A percentile compares a stretch with the other conserved stretches of the same genome.
phyloP scores from a whole-genome alignment of 2,888 invertebrate species.

The Phanerotoma sp. region DNA sequence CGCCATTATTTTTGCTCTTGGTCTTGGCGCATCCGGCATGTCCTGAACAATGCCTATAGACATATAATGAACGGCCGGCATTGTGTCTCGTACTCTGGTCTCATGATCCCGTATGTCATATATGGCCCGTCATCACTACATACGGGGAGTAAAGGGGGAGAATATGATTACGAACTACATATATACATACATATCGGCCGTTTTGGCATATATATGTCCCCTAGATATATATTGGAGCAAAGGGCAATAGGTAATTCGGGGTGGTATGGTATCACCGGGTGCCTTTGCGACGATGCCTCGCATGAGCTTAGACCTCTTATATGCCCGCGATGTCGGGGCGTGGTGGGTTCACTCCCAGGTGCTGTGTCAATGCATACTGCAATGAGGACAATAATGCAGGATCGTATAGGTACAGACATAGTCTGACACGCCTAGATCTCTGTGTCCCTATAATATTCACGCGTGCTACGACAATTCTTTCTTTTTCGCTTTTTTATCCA shows the following conservation, averaged over 20 bases:
- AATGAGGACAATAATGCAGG: slow-evolving; percentile 32
- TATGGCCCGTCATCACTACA: slow-evolving; percentile 17
- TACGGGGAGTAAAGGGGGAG: slow-evolving; percentile 13
- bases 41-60: slow-evolving; percentile 43
- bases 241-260: slow-evolving; percentile 28
- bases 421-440: slow-evolving; percentile 52
- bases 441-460: slow-evolving; percentile 49
- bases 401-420: slow-evolving; percentile 53
- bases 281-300: slow-evolving; percentile 22
- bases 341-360: slow-evolving; percentile 55
- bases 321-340: slow-evolving; percentile 46
- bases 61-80: slow-evolving; percentile 7
- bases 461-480: slow-evolving; percentile 3
- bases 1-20: slow-evolving; percentile 42
- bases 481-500: slow-evolving; percentile 2
- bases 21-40: slow-evolving; percentile 41
- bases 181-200: slow-evolving; percentile 3
- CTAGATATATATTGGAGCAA: slow-evolving; percentile 12
- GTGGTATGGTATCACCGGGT: slow-evolving; percentile 23
- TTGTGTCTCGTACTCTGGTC: slow-evolving; percentile 15
- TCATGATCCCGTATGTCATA: slow-evolving; percentile 25
- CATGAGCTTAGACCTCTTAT: slow-evolving; percentile 38
- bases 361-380: slow-evolving; percentile 31
- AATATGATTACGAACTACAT: slow-evolving; percentile 15
- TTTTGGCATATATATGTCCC: slow-evolving; percentile 22